Evolutionary conservation across 2,888 invertebrate species (phyloP).

Genomic region (Caenorhabditis imperialis): DNA sequence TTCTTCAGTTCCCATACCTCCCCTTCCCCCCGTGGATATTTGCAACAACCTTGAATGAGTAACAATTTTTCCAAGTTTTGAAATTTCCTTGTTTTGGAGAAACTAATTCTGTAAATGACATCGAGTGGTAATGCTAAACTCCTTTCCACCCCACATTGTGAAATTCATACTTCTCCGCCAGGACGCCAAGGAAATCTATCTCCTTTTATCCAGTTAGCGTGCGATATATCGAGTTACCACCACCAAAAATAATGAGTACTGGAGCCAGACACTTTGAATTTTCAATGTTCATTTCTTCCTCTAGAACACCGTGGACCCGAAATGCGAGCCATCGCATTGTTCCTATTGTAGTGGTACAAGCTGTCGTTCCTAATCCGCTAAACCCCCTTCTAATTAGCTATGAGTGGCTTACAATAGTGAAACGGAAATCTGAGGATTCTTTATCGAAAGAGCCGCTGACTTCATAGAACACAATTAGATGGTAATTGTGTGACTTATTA

Average conservation of each 20-base stretch:
- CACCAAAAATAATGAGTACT: slow-evolving; percentile 44
- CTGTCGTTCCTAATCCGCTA: slow-evolving; percentile 48
- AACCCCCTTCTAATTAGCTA: slow-evolving; percentile 48
- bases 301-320: background rate
- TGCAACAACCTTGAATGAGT: background rate
- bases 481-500: too few relatives aligned
- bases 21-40: background rate
- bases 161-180: slow-evolving; percentile 44
- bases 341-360: slow-evolving; percentile 44
- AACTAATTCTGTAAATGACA: slow-evolving; percentile 38
- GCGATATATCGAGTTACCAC: slow-evolving; percentile 34
- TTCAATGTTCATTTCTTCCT: too few relatives aligned
- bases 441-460: slow-evolving; percentile 9
- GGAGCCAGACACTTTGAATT: slow-evolving; percentile 13
- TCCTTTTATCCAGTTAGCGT: slow-evolving; percentile 52
- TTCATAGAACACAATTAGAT: too few relatives aligned
- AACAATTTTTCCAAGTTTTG: background rate
- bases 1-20: background rate
- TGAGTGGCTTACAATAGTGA: slow-evolving; percentile 54
- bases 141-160: slow-evolving; percentile 29
- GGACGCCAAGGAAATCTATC: slow-evolving; percentile 46
- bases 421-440: slow-evolving; percentile 55
- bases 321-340: slow-evolving; percentile 51
- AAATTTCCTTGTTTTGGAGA: background rate
- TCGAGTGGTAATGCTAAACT: too few relatives aligned